Evolutionary conservation across 2,797 vertebrate genomes (phyloP).

Genomic region (Syndactyla subalaris): DNA sequence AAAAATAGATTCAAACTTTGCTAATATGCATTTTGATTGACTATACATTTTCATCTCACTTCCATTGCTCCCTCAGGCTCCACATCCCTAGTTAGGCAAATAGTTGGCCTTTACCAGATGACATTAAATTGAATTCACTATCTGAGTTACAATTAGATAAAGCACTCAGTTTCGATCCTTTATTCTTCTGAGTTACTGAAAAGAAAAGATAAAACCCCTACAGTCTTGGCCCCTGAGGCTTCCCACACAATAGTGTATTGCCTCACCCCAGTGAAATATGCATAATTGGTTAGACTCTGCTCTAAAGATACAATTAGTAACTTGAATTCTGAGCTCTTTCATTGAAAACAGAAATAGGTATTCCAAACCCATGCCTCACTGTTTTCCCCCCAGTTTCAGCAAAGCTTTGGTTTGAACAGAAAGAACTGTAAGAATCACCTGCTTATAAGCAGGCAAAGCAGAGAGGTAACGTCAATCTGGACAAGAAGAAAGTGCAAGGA

Average conservation of each 20-base stretch:
- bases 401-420: neutral
- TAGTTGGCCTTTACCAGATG: slow-evolving; percentile 7
- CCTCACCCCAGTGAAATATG: neutral
- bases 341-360: neutral
- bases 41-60: slow-evolving; percentile 9
- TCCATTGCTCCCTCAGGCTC: slow-evolving; percentile 16
- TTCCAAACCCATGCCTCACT: neutral
- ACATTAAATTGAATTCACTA: slow-evolving; percentile 26
- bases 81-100: neutral
- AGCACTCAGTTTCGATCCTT: slow-evolving; percentile 17
- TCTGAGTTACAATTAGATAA: slow-evolving; percentile 48
- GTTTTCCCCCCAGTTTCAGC: neutral
- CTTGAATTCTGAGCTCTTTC: neutral
- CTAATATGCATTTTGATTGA: slow-evolving; percentile 52
- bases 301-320: slow-evolving; percentile 11
- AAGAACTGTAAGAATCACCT: neutral
- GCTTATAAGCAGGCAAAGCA: neutral
- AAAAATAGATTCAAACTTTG: slow-evolving; percentile 15
- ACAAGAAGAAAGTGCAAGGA: neutral
- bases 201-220: slow-evolving; percentile 26
- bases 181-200: slow-evolving; percentile 22
- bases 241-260: neutral
- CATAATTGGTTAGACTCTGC: slow-evolving; percentile 1
- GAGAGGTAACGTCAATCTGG: neutral
- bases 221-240: neutral